Evolutionary conservation across 2,888 invertebrate genomes (phyloP).

Genomic region (Rhaphigaster nebulosa): DNA sequence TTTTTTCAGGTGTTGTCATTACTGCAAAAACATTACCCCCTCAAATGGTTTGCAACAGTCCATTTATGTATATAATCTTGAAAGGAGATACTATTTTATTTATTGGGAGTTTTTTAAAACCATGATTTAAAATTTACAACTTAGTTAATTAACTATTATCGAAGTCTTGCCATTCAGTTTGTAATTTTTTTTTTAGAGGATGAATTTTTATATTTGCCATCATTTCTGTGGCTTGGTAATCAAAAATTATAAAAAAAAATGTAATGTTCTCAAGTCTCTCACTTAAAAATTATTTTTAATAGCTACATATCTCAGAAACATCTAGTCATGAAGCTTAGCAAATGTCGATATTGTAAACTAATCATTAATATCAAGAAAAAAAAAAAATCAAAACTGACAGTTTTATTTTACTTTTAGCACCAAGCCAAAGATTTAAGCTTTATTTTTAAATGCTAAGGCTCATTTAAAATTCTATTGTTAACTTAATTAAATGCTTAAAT

Average conservation of each 20-base stretch:
- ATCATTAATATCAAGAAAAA: no score
- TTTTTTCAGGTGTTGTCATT: conserved; percentile 23
- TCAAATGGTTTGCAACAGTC: conserved; percentile 27
- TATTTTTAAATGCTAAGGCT: background rate
- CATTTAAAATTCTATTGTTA: background rate
- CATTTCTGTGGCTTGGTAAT: background rate
- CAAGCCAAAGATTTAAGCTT: background rate
- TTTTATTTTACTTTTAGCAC: background rate
- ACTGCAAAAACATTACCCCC: background rate
- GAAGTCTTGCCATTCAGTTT: background rate
- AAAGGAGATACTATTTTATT: conserved; percentile 37
- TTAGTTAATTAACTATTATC: background rate
- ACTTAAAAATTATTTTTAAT: background rate
- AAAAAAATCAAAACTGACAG: no score
- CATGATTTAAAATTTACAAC: background rate
- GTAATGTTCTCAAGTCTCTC: background rate
- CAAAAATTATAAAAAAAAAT: background rate
- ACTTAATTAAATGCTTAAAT: background rate
- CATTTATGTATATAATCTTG: background rate
- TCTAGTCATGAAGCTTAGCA: background rate
- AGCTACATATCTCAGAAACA: background rate
- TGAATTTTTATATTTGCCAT: background rate
- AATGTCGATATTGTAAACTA: no score
- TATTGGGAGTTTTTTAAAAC: background rate
- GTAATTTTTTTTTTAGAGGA: background rate